Percentiles rank a stretch among this genome's conserved stretches.
These are phyloP conservation scores for Halcyon malimbica DNA, from an alignment of 2,113 vertebrate genomes.

Conservation along the genomic window DNA sequence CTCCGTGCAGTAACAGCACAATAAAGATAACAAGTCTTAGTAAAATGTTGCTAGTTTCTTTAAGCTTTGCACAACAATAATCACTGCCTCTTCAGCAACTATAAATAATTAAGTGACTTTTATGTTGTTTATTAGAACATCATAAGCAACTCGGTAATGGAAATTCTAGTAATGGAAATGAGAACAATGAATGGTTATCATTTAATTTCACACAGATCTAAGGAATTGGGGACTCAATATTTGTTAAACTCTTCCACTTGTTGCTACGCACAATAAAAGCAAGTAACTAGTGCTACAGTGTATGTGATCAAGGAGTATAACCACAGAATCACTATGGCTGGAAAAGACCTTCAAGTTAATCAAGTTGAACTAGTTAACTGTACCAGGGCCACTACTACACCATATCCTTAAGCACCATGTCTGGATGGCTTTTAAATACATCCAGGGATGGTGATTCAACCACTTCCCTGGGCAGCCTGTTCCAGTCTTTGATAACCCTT, in stretches of 20 bases:
- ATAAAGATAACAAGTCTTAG: background rate
- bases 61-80: background rate
- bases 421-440: too few species aligned
- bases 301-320: background rate
- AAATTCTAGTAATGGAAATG: background rate
- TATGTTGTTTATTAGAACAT: background rate
- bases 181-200: background rate
- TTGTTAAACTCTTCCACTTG: background rate
- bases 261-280: background rate
- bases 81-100: background rate
- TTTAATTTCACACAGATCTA: background rate
- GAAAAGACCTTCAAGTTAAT: too few species aligned
- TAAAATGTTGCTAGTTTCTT: background rate
- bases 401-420: too few species aligned
- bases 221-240: background rate
- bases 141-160: background rate
- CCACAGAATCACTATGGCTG: too few species aligned
- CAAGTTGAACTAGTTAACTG: too few species aligned
- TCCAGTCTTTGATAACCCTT: too few species aligned
- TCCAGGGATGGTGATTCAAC: too few species aligned
- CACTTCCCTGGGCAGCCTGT: too few species aligned
- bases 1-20: background rate
- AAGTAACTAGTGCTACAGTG: background rate
- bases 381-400: too few species aligned
- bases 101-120: background rate